Conservation (phyloP, 2,888 invertebrate species). For the Idaea straminata region DNA sequence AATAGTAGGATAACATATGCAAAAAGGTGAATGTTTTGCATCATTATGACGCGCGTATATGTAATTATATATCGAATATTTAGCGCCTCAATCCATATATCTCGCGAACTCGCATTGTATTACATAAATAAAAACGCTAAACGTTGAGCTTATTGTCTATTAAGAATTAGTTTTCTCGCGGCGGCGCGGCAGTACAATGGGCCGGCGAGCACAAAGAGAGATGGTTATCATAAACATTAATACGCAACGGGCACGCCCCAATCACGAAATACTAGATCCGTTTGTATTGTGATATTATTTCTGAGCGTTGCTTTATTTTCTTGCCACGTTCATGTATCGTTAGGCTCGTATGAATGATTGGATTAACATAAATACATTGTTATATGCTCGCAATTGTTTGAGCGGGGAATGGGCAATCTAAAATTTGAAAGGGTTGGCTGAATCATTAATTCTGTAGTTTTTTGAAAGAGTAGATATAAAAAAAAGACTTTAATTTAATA, state of each 20-base stretch:
- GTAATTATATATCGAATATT: conserved; percentile 8
- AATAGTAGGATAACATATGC: not conserved
- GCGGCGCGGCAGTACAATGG: conserved; percentile 61
- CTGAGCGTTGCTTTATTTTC: conserved; percentile 4
- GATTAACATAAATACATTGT: not conserved
- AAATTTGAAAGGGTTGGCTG: too few species aligned
- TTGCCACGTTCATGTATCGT: conserved; percentile 1
- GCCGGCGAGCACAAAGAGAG: conserved; percentile 70
- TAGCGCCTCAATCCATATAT: conserved; percentile 52
- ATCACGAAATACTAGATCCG: conserved; percentile 74
- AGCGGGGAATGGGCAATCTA: too few species aligned
- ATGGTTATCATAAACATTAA: conserved; percentile 73
- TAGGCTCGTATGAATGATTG: not conserved
- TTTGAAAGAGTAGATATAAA: too few species aligned
- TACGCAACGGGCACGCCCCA: conserved; percentile 72
- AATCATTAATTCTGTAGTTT: too few species aligned
- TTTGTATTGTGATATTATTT: conserved; percentile 40
- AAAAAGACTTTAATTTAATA: too few species aligned
- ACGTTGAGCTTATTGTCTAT: conserved; percentile 74
- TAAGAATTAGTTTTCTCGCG: conserved; percentile 76
- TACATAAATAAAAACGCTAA: conserved; percentile 76
- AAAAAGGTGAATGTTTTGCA: not conserved
- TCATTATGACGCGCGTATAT: not conserved
- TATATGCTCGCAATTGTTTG: not conserved
- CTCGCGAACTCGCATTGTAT: conserved; percentile 62